Base-by-base conservation (phyloP, 2,797 vertebrate genomes). In the Allobates femoralis region DNA sequence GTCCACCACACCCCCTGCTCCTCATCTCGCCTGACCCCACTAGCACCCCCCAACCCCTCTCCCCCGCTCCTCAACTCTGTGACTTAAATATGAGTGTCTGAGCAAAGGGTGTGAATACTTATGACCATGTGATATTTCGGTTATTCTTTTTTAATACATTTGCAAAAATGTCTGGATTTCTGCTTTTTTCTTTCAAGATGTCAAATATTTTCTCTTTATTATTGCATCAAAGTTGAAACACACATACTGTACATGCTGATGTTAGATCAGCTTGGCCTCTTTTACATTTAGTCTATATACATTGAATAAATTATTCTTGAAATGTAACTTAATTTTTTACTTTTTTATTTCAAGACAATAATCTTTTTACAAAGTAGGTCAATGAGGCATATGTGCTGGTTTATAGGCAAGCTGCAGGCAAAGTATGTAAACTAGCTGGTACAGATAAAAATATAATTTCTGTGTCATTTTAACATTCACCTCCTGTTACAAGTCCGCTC, bases 351-450 rank as follows among this genome's bases (percentile, higher is more conserved):
- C 58, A 76, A 82, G 77, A 76, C 81, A 75, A 82, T 86, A 86
- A 82, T 86, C 79, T 86, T 62, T 28, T 77, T 32, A 77, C 69
- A 77, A 86, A 86, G 85, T 82, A 86, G 85, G 85, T 77, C 79
- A 86, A 53, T 37, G 79, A 86, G 79, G 41, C 85, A 86, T 86
- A 82, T 86, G 85, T 77, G 41, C 56, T 64, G 41, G 78, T 74
- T 86, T 66, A 41, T 19, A 86, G 64, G 76, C 83, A 85, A 18
- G 79, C 85, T 86, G 46, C 79, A 86, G 85, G 79, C 71, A 82
- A 60, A 41, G 60, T 46, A 56, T 64, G 71, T 74, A 74, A 86
- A 76, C 32, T 76, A 81, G n/a, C 79, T 76, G 85, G 71, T 86
- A 86, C 79, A 77, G 83, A 77, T 84, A 84, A 85, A 75, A 86